Base-by-base conservation (phyloP, 2,113 vertebrate species). In the Bubo bubo region DNA sequence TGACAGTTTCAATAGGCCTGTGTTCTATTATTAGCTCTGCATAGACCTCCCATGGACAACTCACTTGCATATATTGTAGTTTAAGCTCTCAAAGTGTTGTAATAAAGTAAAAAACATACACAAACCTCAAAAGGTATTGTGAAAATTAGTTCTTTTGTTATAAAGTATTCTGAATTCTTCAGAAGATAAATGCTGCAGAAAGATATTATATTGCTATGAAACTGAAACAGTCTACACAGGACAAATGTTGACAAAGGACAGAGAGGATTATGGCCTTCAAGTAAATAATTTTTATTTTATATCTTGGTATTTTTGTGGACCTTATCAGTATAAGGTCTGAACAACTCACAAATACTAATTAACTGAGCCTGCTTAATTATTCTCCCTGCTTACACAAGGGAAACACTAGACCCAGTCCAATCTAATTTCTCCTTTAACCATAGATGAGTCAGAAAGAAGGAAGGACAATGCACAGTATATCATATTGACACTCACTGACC, bases 381-480 rank as follows among this genome's bases (percentile, higher is more conserved):
- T 89, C 86, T 93, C 32, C 13, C 62, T 91, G 91, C 93, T 96
- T 97, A 97, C 94, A 95, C 90, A 84, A 71, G 95, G 95, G 93
- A 96, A 97, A 91, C 32, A 43, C 88, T 91, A 97, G 39, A 92
- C 93, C 43, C 93, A 97, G 86, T 89, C 76, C 91, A 97, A 92
- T 96, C 93, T 93, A 89, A 81, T 70, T n/a, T 95, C 80, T 95
- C 76, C 83, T 97, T 90, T 92, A 95, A 79, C 56, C 95, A n/a
- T 0, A 82, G 34, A 97, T 89, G 88, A 95, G 80, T 93, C 93
- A 95, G 88, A 93, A 93, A 76, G 60, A 89, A 91, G 63, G 80
- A 97, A 88, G 96, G 95, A 81, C 95, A 93, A 94, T 91, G 81
- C 84, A 81, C 77, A 85, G 73, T 76, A 81, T 45, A 73, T 52